These are phyloP conservation scores for Dromaius novaehollandiae DNA, from an alignment of 2,113 vertebrate species.

Conservation along the genomic window DNA sequence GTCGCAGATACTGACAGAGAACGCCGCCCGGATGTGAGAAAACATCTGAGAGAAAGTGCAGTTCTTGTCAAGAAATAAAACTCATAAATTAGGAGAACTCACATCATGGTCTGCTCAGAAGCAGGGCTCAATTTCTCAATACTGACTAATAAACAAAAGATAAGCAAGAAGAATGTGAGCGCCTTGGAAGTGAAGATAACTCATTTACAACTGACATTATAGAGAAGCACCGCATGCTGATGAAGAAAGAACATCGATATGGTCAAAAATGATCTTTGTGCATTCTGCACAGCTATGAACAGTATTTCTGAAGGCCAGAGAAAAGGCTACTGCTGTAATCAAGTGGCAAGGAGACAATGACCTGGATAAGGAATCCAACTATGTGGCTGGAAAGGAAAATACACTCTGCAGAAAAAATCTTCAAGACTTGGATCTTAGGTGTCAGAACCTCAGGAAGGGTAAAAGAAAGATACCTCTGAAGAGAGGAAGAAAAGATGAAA, in stretches of 20 bases:
- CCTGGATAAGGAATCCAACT: not conserved
- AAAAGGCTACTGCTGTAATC: not conserved
- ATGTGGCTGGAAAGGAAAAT: not conserved
- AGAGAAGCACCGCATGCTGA: not conserved
- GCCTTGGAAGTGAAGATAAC: not conserved
- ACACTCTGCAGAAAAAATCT: not conserved
- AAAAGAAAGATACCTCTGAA: not conserved
- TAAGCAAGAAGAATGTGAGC: not conserved
- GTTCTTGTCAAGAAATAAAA: not conserved
- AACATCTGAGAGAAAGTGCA: not conserved
- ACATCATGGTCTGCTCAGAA: not conserved
- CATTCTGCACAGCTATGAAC: not conserved
- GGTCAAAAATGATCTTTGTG: not conserved
- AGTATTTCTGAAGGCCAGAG: not conserved
- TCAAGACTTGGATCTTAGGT: not conserved
- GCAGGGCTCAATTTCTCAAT: not conserved
- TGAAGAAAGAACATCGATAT: not conserved
- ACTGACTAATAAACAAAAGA: not conserved
- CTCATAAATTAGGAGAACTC: not conserved
- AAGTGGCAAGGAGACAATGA: not conserved
- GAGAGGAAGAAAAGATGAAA: not conserved
- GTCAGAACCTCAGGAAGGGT: not conserved
- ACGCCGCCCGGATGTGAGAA: not conserved
- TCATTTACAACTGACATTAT: not conserved
- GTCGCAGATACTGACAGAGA: not conserved